Percentiles rank a stretch among this genome's conserved stretches.
Conservation (phyloP, 2,113 vertebrate species). For the Phyllostomus discolor region DNA sequence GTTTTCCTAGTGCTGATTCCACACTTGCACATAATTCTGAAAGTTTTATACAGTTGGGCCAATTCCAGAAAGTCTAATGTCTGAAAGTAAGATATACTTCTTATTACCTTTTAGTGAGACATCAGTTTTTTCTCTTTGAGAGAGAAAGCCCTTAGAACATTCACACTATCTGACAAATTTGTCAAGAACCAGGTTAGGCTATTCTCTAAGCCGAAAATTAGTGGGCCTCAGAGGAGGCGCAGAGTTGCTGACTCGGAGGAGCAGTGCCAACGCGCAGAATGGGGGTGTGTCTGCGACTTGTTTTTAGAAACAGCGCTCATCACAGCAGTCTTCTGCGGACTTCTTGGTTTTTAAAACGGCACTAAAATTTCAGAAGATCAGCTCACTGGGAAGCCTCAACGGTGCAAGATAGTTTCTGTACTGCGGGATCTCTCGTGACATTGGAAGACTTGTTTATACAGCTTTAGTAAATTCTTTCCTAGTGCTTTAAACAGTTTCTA, state of each 20-base stretch:
- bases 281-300: not conserved
- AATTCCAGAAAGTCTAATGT: slow-evolving; percentile 31
- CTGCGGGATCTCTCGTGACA: not conserved
- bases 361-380: slow-evolving; percentile 35
- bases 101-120: not conserved
- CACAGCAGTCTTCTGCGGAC: slow-evolving; percentile 25
- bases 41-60: slow-evolving; percentile 49
- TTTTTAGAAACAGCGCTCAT: not conserved
- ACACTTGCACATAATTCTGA: slow-evolving; percentile 54
- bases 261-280: not conserved
- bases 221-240: not conserved
- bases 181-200: slow-evolving; percentile 15
- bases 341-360: slow-evolving; percentile 26
- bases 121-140: not conserved
- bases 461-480: not conserved
- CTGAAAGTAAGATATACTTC: slow-evolving; percentile 11
- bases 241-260: not conserved
- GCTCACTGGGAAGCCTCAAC: slow-evolving; percentile 31
- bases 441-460: slow-evolving; percentile 24
- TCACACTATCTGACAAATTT: slow-evolving; percentile 5
- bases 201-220: slow-evolving; percentile 20
- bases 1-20: slow-evolving; percentile 60
- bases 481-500: not conserved
- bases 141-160: not conserved
- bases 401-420: slow-evolving; percentile 37